These are phyloP conservation scores for Elachura formosa DNA, from an alignment of 2,113 vertebrate genomes.

Conservation along the genomic window DNA sequence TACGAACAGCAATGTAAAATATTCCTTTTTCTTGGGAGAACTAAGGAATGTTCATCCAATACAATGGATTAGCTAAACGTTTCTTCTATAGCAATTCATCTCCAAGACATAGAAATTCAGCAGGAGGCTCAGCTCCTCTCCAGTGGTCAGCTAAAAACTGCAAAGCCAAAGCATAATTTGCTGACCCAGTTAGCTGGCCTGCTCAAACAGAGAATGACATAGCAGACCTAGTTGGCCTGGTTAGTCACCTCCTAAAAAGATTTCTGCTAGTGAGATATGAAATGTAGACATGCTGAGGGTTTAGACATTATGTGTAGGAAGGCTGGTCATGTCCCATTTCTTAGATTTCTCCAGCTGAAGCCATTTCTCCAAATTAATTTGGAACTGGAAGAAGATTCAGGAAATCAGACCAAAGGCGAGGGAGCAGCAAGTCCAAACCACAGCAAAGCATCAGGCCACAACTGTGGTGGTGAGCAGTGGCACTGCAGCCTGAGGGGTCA, in stretches of 20 bases:
- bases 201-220: neutral
- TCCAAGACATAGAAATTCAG: neutral
- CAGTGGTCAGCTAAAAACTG: neutral
- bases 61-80: neutral
- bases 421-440: neutral
- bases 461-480: neutral
- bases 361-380: neutral
- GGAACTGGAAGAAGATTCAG: neutral
- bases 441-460: neutral
- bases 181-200: neutral
- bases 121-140: neutral
- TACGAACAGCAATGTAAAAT: constrained; percentile 48
- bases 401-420: neutral
- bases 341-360: neutral
- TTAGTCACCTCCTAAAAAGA: neutral
- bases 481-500: neutral
- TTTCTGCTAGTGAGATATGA: neutral
- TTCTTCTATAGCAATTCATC: neutral
- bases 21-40: constrained; percentile 48
- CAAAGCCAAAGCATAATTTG: neutral
- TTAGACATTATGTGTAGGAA: neutral
- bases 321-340: neutral
- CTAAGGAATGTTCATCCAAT: neutral
- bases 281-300: too few relatives aligned
- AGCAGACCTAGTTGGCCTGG: neutral